Evolutionary conservation across 2,113 vertebrate genomes (phyloP).

Genomic region (Cepphus grylle): DNA sequence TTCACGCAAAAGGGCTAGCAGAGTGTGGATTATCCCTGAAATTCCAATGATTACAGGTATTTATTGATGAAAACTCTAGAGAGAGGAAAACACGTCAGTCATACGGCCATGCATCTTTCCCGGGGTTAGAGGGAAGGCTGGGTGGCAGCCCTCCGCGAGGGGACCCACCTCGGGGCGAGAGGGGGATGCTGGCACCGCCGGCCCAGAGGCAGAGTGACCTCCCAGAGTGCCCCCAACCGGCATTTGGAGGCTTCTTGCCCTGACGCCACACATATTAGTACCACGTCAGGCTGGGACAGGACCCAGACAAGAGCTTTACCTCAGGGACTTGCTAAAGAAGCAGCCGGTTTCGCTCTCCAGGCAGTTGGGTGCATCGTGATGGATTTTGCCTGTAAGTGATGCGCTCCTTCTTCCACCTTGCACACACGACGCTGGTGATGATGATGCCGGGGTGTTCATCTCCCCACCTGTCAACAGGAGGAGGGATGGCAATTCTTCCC

Average conservation of each 20-base stretch:
- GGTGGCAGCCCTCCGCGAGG: rapidly evolving
- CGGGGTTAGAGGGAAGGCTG: neutral
- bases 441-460: rapidly evolving
- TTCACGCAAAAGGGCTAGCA: rapidly evolving
- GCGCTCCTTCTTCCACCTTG: neutral
- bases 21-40: neutral
- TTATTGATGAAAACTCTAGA: neutral
- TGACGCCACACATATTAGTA: neutral
- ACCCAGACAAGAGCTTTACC: neutral
- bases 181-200: neutral
- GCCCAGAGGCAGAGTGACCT: neutral
- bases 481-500: neutral
- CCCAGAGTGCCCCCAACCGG: neutral
- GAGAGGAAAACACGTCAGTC: rapidly evolving
- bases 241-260: neutral
- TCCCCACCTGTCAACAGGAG: neutral
- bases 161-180: neutral
- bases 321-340: neutral
- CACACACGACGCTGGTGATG: rapidly evolving
- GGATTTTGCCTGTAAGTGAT: neutral
- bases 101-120: neutral
- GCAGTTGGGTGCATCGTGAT: rapidly evolving
- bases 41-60: neutral
- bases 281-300: rapidly evolving
- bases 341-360: neutral